Evolutionary conservation across 2,113 vertebrate species (phyloP), one percentile per base, ranked within the genome.

Genomic region (Lycocorax pyrrhopterus): DNA sequence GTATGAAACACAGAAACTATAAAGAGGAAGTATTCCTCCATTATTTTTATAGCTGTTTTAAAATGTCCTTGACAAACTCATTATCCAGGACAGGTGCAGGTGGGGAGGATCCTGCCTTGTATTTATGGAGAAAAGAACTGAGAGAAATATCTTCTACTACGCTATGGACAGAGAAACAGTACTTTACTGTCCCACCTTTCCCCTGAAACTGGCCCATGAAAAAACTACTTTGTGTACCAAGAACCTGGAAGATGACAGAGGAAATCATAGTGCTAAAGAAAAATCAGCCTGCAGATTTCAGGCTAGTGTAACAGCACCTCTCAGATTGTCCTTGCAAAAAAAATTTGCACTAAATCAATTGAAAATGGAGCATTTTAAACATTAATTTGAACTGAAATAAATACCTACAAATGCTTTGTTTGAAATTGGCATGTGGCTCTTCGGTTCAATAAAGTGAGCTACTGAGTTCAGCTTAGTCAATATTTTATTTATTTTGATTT

Each of bases 401-500:
- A 64, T 69, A 13, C 23, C 26, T 90, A 37, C 9, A 77, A 76
- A 83, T 63, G n/a, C 18, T 41, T 35, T 67, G 22, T 56, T 91
- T 90, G 46, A 62, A 95, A 86, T 25, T 56, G 51, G 14, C 92
- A 59, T 46, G 75, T 47, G 51, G 18, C 1, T 3, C 27, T 85
- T 87, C 10, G 2, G 74, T 78, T 91, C 91, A 89, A 89, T 89
- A 87, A 77, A 86, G 63, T 63, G 43, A 85, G 51, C 51, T 90
- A 43, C 59, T 27, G 35, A 67, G 13, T 66, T 93, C 72, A 74
- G 30, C 30, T 80, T 59, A 55, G 63, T 85, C 84, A 67, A 88
- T 88, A 96, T 66, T 95, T 94, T 93, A 86, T 87, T 93, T 93
- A 90, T 91, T 91, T 91, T 91, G 26, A 93, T 91, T 90, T 88